A percentile compares a stretch with the other conserved stretches of the same genome.
Conservation (phyloP, 2,113 vertebrate species). For the Miniopterus natalensis region DNA sequence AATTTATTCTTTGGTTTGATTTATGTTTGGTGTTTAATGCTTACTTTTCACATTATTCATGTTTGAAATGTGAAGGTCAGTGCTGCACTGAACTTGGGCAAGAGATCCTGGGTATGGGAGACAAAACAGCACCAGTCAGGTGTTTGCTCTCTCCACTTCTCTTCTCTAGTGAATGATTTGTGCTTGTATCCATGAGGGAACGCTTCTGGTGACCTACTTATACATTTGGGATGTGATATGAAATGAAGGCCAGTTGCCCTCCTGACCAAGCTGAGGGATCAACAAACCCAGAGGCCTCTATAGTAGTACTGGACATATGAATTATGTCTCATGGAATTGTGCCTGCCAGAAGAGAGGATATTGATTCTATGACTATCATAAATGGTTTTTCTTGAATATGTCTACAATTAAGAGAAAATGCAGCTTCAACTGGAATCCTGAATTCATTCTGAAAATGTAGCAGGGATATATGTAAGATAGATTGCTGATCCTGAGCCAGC, state of each 20-base stretch:
- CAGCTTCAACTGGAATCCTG: slow-evolving; percentile 65
- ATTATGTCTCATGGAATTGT: neutral
- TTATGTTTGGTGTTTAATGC: slow-evolving; percentile 25
- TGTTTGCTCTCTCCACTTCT: neutral
- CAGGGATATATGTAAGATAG: slow-evolving; percentile 72
- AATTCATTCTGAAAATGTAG: slow-evolving; percentile 80
- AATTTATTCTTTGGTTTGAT: slow-evolving; percentile 27
- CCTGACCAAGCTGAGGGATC: neutral
- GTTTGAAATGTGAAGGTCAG: slow-evolving; percentile 5
- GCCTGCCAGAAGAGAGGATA: neutral
- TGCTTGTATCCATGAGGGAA: neutral
- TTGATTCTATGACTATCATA: neutral
- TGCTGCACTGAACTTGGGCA: neutral
- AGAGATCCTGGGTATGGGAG: neutral
- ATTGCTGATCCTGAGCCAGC: slow-evolving; percentile 78
- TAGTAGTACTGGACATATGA: neutral
- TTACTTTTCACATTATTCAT: neutral
- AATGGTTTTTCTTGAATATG: slow-evolving; percentile 5
- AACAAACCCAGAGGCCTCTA: neutral
- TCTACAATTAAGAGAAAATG: slow-evolving; percentile 68
- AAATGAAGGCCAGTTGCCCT: neutral
- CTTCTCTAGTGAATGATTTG: neutral
- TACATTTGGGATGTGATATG: slow-evolving; percentile 29
- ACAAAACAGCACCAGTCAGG: neutral
- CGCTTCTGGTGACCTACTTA: slow-evolving; percentile 32